Conservation (phyloP, 1,140 invertebrate species). For the Patella vulgata region DNA sequence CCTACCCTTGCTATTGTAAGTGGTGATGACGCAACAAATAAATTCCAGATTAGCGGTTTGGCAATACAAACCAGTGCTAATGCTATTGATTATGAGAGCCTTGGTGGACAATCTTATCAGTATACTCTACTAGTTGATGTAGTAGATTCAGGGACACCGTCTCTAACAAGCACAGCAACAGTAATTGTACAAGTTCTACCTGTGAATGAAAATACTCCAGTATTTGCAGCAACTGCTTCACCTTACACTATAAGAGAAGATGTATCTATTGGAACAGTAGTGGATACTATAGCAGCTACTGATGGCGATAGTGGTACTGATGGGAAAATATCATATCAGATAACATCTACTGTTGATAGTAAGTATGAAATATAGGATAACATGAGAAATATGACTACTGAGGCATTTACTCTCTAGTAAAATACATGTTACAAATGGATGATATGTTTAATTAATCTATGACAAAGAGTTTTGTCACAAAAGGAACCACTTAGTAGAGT, state of each 20-base stretch:
- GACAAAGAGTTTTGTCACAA: no score
- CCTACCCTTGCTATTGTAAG: conserved; percentile 21
- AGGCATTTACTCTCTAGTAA: background rate
- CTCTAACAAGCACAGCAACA: conserved; percentile 13
- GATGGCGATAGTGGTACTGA: conserved; percentile 37
- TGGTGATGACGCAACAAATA: conserved; percentile 25
- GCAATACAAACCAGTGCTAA: conserved; percentile 12
- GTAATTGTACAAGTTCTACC: conserved; percentile 25
- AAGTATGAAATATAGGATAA: conserved; percentile 3
- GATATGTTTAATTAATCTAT: no score
- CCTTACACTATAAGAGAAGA: conserved; percentile 21
- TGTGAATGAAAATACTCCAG: conserved; percentile 34
- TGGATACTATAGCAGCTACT: conserved; percentile 38
- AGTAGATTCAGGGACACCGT: conserved; percentile 17
- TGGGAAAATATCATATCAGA: conserved; percentile 23
- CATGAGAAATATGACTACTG: background rate
- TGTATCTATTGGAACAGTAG: conserved; percentile 24
- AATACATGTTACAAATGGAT: no score
- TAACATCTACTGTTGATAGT: conserved; percentile 21
- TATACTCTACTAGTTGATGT: conserved; percentile 27
- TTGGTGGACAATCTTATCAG: conserved; percentile 27
- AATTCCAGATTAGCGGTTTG: conserved; percentile 18
- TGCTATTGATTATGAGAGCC: conserved; percentile 15
- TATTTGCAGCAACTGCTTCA: conserved; percentile 24
- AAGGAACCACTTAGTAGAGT: no score